Evolutionary conservation across 2,113 vertebrate species (phyloP).

Genomic region (Pimephales promelas): DNA sequence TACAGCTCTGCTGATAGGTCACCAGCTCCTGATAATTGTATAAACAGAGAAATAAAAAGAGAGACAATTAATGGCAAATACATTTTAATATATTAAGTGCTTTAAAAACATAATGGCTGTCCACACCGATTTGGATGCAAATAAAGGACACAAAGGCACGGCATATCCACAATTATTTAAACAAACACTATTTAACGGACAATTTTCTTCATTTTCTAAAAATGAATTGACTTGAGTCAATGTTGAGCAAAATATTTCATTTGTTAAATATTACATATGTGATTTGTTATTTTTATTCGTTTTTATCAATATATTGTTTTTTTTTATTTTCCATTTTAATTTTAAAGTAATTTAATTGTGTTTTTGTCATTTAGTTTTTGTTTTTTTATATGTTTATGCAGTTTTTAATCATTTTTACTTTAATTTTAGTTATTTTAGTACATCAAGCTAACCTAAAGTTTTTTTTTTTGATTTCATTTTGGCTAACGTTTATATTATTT

Average conservation of each 20-base stretch:
- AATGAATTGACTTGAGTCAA: not conserved
- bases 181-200: not conserved
- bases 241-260: not conserved
- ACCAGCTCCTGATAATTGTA: slow-evolving; percentile 81
- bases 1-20: slow-evolving; percentile 90
- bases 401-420: not conserved
- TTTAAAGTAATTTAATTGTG: too few species aligned
- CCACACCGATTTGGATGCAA: not conserved
- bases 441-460: too few species aligned
- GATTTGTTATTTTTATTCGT: not conserved
- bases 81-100: not conserved
- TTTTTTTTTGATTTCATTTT: not conserved
- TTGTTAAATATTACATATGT: too few species aligned
- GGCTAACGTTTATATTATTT: not conserved
- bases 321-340: not conserved
- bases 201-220: not conserved
- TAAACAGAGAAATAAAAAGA: not conserved
- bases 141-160: not conserved
- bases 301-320: not conserved
- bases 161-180: not conserved
- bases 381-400: not conserved
- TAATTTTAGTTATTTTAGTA: not conserved
- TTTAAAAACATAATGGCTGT: not conserved
- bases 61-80: not conserved
- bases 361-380: not conserved